phyloP scores from a whole-genome alignment of 1,140 invertebrate genomes.

The Hetaerina americana region DNA sequence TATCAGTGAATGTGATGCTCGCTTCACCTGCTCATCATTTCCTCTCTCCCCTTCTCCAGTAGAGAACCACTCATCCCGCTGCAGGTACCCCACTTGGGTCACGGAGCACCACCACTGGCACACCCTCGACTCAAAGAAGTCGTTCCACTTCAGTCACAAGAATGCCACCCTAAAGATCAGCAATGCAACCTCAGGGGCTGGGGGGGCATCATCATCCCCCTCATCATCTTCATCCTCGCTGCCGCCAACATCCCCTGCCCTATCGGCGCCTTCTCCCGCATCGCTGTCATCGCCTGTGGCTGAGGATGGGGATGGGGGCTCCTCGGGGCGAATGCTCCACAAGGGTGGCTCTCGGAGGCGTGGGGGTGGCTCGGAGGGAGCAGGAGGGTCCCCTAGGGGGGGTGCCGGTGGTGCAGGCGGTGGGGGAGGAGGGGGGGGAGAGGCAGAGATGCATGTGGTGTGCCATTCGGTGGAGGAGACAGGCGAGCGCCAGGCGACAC shows the following conservation, averaged over 20 bases:
- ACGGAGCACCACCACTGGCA: constrained; percentile 63
- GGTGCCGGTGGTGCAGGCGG: constrained; percentile 34
- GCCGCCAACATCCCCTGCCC: not conserved
- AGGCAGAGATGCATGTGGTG: constrained; percentile 42
- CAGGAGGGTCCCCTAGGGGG: constrained; percentile 9
- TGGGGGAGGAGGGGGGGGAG: constrained; percentile 8
- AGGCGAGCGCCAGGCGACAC: constrained; percentile 43
- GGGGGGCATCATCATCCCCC: constrained; percentile 15
- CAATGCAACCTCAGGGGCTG: constrained; percentile 18
- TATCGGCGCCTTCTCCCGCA: constrained; percentile 17
- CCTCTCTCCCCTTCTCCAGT: constrained; percentile 19
- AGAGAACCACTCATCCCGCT: constrained; percentile 44
- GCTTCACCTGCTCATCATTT: not conserved
- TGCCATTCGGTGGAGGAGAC: constrained; percentile 29
- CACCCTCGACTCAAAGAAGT: constrained; percentile 56
- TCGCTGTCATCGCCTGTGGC: not conserved
- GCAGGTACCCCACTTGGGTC: constrained; percentile 63
- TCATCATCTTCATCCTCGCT: not conserved
- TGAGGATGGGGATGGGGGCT: constrained; percentile 6
- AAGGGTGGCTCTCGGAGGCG: constrained; percentile 1
- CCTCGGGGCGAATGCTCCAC: constrained; percentile 1
- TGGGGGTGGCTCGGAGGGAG: constrained; percentile 10
- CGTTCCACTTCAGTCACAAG: constrained; percentile 57
- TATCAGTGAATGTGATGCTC: not conserved
- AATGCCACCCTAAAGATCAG: constrained; percentile 54